phyloP scores from a whole-genome alignment of 1,140 invertebrate species.

The Probaryconus sp. region DNA sequence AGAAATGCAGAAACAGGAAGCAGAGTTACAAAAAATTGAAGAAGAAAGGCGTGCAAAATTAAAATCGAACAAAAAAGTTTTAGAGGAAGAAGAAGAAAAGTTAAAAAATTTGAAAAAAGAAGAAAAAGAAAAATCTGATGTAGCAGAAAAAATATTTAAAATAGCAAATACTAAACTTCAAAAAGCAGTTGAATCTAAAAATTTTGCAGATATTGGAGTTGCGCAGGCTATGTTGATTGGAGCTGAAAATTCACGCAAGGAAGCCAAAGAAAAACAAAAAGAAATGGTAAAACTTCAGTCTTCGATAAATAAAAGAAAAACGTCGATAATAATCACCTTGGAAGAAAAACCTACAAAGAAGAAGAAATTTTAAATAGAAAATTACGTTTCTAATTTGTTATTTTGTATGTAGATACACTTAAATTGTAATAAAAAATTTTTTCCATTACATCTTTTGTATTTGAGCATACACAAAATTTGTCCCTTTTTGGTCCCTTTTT shows the following conservation, averaged over 20 bases:
- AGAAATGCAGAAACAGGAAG: background rate
- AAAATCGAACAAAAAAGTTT: background rate
- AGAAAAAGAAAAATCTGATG: constrained; percentile 4
- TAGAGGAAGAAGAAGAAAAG: constrained; percentile 1
- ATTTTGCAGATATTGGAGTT: constrained; percentile 3
- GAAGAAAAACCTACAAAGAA: no score
- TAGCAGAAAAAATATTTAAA: background rate
- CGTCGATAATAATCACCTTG: no score
- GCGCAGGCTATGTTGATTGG: constrained; percentile 4
- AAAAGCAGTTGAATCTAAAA: background rate
- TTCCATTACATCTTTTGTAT: background rate
- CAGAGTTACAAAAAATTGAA: background rate
- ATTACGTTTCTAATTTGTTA: no score
- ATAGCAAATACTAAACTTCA: background rate
- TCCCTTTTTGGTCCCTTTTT: constrained; percentile 11
- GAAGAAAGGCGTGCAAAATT: background rate
- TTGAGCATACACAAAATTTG: background rate
- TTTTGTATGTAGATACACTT: no score
- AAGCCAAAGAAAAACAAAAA: constrained; percentile 3
- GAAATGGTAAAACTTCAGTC: background rate
- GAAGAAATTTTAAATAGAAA: no score
- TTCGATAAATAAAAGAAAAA: constrained; percentile 5
- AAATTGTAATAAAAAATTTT: no score
- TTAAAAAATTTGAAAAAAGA: background rate
- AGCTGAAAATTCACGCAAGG: background rate